Evolutionary conservation across 2,113 vertebrate species (phyloP).

Genomic region (Lipophrys pholis): DNA sequence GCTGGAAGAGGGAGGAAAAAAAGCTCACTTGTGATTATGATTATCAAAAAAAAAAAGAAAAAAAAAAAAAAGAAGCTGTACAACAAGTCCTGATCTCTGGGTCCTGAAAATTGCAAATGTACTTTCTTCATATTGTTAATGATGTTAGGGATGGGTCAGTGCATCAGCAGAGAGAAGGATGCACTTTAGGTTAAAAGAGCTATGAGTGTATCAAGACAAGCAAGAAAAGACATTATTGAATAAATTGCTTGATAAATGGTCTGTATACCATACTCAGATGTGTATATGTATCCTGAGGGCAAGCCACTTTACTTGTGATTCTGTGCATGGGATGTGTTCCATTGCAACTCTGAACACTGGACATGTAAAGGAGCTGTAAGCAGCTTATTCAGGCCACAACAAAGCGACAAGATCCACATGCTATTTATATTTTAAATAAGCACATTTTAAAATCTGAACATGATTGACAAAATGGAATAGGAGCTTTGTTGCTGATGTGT

Average conservation of each 20-base stretch:
- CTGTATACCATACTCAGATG: neutral
- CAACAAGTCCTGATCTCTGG: neutral
- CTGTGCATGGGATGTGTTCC: neutral
- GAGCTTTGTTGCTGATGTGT: no score
- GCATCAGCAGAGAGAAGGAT: neutral
- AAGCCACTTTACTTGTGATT: neutral
- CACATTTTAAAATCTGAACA: no score
- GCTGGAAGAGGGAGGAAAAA: neutral
- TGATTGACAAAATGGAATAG: no score
- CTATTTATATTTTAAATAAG: no score
- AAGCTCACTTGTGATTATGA: neutral
- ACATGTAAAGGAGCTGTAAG: no score
- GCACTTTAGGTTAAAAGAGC: neutral
- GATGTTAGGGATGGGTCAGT: neutral
- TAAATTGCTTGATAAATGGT: neutral
- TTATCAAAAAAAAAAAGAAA: slow-evolving; percentile 11
- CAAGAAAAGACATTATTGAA: neutral
- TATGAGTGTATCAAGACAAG: neutral
- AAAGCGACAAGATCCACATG: no score
- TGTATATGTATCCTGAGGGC: neutral
- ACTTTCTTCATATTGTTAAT: no score
- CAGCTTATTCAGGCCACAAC: no score
- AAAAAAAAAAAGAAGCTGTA: slow-evolving; percentile 9
- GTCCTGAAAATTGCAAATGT: neutral
- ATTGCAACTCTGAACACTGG: neutral